Conservation (phyloP, 2,113 vertebrate genomes). For the Ondatra zibethicus region DNA sequence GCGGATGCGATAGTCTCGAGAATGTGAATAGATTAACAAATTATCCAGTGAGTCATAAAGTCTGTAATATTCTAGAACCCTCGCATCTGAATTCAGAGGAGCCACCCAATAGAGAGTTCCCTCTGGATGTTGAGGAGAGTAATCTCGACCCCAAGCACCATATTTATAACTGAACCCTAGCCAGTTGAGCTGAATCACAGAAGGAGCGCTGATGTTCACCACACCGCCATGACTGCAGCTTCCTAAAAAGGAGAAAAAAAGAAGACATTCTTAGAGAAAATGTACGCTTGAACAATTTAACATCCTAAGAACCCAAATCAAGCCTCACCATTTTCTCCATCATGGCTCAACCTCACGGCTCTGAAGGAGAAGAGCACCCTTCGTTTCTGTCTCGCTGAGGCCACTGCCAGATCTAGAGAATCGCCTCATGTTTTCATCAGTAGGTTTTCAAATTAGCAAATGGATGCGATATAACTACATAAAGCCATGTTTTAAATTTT, state of each 20-base stretch:
- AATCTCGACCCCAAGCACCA: constrained; percentile 92
- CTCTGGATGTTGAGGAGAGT: constrained; percentile 77
- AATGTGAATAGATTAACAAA: constrained; percentile 85
- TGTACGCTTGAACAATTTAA: neutral
- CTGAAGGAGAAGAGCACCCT: neutral
- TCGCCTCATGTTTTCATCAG: neutral
- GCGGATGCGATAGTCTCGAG: constrained; percentile 53
- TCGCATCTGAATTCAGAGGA: constrained; percentile 83
- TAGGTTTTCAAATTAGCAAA: neutral
- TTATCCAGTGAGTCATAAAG: constrained; percentile 87
- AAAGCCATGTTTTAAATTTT: neutral
- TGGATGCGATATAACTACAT: neutral
- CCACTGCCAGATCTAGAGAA: neutral
- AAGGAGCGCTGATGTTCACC: constrained; percentile 89
- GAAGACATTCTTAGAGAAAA: constrained; percentile 38
- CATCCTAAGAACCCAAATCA: constrained; percentile 27
- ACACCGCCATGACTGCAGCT: constrained; percentile 84
- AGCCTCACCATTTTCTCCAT: neutral
- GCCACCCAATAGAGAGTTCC: constrained; percentile 90
- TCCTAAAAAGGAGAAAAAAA: constrained; percentile 80
- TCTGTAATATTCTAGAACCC: constrained; percentile 84
- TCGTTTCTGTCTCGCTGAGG: neutral
- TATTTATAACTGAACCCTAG: constrained; percentile 87
- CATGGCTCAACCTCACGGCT: neutral
- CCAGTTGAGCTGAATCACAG: constrained; percentile 90